phyloP scores from a whole-genome alignment of 2,888 invertebrate species.

The Belgica antarctica region DNA sequence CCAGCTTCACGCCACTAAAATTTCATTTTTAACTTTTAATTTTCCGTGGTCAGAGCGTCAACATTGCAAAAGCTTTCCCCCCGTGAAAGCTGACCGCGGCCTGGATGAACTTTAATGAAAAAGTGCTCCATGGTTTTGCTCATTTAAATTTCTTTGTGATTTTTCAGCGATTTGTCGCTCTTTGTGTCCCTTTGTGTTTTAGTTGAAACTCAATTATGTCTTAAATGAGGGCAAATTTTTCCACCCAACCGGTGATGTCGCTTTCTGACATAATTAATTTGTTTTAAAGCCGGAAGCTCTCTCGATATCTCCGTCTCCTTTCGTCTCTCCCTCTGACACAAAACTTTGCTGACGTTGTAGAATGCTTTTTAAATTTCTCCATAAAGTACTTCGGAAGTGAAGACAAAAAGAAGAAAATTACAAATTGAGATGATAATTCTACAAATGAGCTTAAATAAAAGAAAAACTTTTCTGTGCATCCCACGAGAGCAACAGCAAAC shows the following conservation, averaged over 20 bases:
- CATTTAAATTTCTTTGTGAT: conserved; percentile 27
- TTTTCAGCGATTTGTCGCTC: neutral
- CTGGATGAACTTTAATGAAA: conserved; percentile 18
- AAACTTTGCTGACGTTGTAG: conserved; percentile 9
- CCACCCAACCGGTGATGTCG: neutral
- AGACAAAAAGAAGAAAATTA: conserved; percentile 6
- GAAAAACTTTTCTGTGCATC: neutral
- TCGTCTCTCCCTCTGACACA: conserved; percentile 6
- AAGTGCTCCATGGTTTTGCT: conserved; percentile 11
- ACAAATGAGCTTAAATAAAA: conserved; percentile 25
- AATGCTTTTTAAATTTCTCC: conserved; percentile 14
- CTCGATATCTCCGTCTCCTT: neutral
- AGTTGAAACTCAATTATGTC: conserved; percentile 24
- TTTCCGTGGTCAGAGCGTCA: conserved; percentile 20
- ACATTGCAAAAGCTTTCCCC: conserved; percentile 5
- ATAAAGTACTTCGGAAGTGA: conserved; percentile 6
- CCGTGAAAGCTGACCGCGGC: too few species aligned
- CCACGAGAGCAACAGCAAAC: neutral
- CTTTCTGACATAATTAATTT: conserved; percentile 22
- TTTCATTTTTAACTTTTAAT: conserved; percentile 32
- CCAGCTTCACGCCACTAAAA: too few species aligned
- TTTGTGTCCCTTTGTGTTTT: neutral
- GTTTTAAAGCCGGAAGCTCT: conserved; percentile 15
- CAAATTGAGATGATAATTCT: conserved; percentile 20
- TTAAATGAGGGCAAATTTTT: neutral